Percentiles rank a stretch among this genome's conserved stretches.
Conservation (phyloP, 2,113 vertebrate genomes). For the Barnardius zonarius region DNA sequence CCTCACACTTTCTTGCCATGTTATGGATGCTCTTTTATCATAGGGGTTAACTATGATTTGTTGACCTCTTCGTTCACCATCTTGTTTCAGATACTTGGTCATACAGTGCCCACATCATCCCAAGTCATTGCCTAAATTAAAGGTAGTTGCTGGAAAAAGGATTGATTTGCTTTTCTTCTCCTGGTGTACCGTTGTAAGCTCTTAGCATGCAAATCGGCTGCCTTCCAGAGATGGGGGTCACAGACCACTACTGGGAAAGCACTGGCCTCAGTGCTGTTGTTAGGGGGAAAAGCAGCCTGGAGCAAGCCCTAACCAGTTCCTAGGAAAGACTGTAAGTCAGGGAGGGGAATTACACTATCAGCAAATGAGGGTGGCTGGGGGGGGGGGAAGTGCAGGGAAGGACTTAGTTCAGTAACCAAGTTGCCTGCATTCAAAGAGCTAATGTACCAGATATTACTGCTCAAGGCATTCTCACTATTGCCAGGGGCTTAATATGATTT, state of each 20-base stretch:
- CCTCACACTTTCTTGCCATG: neutral
- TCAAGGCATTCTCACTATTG: constrained; percentile 1
- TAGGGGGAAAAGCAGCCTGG: neutral
- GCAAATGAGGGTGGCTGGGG: neutral
- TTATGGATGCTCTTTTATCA: neutral
- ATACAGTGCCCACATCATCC: neutral
- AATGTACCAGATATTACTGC: neutral
- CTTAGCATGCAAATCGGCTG: fast-evolving
- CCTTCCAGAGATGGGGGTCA: neutral
- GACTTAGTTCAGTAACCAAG: neutral
- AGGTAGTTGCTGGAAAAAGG: neutral
- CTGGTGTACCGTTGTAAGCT: neutral
- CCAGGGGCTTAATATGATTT: constrained; percentile 56
- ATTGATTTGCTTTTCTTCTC: neutral
- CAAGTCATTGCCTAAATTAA: neutral
- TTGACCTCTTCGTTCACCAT: neutral
- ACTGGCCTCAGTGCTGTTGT: neutral
- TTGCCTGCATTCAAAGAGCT: neutral
- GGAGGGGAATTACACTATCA: neutral
- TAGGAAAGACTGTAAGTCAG: neutral
- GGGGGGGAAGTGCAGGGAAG: neutral
- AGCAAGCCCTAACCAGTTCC: neutral
- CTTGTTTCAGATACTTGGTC: neutral
- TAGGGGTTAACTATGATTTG: neutral
- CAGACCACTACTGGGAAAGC: neutral